These are phyloP conservation scores for Garra rufa DNA, from an alignment of 2,113 vertebrate genomes.

Conservation along the genomic window DNA sequence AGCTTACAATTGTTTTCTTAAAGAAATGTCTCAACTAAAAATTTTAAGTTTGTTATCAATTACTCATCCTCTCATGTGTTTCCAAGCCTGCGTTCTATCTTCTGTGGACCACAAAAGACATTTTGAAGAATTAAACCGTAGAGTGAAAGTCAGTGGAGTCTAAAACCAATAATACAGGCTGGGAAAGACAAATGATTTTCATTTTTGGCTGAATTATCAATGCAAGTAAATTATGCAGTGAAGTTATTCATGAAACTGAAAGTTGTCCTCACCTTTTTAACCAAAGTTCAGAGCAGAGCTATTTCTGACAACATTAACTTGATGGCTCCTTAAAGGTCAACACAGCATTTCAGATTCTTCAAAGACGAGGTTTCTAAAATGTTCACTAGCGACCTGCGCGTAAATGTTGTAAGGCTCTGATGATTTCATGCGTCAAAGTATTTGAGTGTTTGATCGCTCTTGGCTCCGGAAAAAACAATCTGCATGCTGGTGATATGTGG, in stretches of 20 bases:
- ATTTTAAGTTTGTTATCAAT: background rate
- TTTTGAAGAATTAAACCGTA: background rate
- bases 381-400: background rate
- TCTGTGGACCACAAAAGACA: background rate
- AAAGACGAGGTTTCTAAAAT: constrained; percentile 9
- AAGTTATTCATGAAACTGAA: constrained; percentile 8
- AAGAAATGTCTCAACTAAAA: background rate
- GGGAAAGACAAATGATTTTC: background rate
- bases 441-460: constrained; percentile 13
- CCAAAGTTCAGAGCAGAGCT: background rate
- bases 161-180: background rate
- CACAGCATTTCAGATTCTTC: constrained; percentile 10
- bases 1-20: background rate
- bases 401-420: constrained; percentile 22
- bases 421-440: constrained; percentile 28
- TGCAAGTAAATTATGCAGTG: background rate
- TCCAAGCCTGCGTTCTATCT: background rate
- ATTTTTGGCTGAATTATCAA: background rate
- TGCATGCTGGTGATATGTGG: constrained; percentile 29
- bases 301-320: constrained; percentile 23
- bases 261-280: background rate
- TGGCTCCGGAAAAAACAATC: constrained; percentile 36
- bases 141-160: background rate
- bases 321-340: constrained; percentile 30
- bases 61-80: background rate